Evolutionary conservation across 92 coral and sea anemone genomes (phyloP).

Genomic region (Metridium senile): DNA sequence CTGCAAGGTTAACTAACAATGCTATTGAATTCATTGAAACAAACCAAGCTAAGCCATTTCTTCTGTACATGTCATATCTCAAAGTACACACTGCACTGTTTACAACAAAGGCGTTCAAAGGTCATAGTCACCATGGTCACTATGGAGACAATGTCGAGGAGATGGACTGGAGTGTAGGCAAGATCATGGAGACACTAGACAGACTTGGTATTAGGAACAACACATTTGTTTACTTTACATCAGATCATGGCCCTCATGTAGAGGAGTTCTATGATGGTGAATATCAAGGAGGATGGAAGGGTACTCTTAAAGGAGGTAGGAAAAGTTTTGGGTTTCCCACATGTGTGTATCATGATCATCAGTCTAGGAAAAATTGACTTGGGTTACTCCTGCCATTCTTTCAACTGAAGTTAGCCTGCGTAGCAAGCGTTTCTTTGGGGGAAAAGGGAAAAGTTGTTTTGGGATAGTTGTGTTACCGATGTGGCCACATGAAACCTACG

Average conservation of each 20-base stretch:
- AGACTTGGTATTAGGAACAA: constrained; percentile 67
- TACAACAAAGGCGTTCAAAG: constrained; percentile 58
- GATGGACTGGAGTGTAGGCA: constrained; percentile 97
- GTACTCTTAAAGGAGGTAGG: constrained; percentile 85
- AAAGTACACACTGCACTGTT: constrained; percentile 88
- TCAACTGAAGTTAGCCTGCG: too few relatives aligned
- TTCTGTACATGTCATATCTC: constrained; percentile 73
- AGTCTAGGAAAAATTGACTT: too few relatives aligned
- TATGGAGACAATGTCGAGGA: constrained; percentile 97
- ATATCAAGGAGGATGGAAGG: constrained; percentile 92
- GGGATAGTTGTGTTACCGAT: too few relatives aligned
- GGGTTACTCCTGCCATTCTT: too few relatives aligned
- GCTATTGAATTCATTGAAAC: constrained; percentile 64
- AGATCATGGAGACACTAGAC: constrained; percentile 70
- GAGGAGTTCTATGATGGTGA: constrained; percentile 65
- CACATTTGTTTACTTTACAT: constrained; percentile 88
- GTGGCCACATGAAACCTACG: too few relatives aligned
- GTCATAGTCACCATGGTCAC: constrained; percentile 84
- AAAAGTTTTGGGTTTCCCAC: constrained; percentile 2
- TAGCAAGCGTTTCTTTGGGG: too few relatives aligned
- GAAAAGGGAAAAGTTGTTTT: too few relatives aligned
- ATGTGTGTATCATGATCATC: too few relatives aligned
- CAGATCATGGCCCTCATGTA: constrained; percentile 87
- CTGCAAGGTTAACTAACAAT: constrained; percentile 80
- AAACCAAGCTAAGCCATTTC: constrained; percentile 75